A percentile compares a stretch with the other conserved stretches of the same genome.
Conservation (phyloP, 2,888 invertebrate genomes). For the Spodoptera exigua region DNA sequence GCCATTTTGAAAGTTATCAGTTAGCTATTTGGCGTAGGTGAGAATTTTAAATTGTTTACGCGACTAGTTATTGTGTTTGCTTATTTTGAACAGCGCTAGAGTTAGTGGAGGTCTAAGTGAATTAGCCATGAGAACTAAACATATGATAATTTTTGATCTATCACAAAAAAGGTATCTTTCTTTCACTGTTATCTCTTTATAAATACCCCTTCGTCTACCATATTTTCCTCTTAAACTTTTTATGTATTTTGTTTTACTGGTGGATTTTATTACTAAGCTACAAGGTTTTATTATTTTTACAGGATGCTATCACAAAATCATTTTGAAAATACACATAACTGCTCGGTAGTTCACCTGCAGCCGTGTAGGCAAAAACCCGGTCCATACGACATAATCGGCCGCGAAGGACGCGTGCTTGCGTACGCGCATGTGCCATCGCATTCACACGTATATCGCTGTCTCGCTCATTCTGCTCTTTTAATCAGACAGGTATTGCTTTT, state of each 20-base stretch:
- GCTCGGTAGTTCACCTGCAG: slow-evolving; percentile 73
- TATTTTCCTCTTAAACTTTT: slow-evolving; percentile 1
- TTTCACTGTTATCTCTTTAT: background rate
- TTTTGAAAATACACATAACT: slow-evolving; percentile 60
- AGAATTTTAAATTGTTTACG: slow-evolving; percentile 70
- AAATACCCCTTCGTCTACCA: background rate
- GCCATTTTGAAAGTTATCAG: slow-evolving; percentile 81
- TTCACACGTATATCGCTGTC: slow-evolving; percentile 61
- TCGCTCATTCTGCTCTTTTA: slow-evolving; percentile 66
- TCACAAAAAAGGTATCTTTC: slow-evolving; percentile 8
- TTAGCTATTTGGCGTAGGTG: slow-evolving; percentile 77
- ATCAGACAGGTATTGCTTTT: slow-evolving; percentile 73
- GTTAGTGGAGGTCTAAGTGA: slow-evolving; percentile 11
- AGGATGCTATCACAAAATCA: slow-evolving; percentile 12
- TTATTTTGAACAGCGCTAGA: slow-evolving; percentile 35
- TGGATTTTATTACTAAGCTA: no score
- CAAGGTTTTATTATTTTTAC: background rate
- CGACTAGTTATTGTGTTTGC: slow-evolving; percentile 44
- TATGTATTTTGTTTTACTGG: background rate
- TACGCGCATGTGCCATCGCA: slow-evolving; percentile 72
- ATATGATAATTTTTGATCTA: slow-evolving; percentile 8
- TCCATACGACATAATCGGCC: slow-evolving; percentile 71
- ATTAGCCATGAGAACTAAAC: slow-evolving; percentile 11
- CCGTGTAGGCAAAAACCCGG: slow-evolving; percentile 72
- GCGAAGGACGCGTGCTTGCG: slow-evolving; percentile 86